A percentile compares a stretch with the other conserved stretches of the same genome.
Evolutionary conservation across 92 coral and sea anemone species (phyloP).

Genomic region (Epizoanthus rinbou): DNA sequence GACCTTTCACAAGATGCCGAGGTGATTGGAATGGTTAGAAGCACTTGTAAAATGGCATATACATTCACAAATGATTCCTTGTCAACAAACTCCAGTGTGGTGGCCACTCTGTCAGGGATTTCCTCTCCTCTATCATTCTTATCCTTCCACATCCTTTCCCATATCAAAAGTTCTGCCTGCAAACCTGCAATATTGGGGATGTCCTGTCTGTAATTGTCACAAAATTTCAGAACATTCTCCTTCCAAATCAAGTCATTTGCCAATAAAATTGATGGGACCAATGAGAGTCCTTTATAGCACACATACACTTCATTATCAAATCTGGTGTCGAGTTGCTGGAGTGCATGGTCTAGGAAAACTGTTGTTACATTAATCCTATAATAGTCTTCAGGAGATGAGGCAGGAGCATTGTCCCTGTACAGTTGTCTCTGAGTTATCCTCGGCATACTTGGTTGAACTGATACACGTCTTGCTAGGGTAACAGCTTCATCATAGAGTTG

Average conservation of each 20-base stretch:
- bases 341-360: conserved; percentile 30
- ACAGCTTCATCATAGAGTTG: conserved; percentile 23
- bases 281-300: conserved; percentile 50
- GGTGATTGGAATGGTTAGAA: conserved; percentile 62
- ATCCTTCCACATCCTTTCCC: conserved; percentile 62
- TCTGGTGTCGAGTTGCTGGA: conserved; percentile 24
- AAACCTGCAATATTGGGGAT: conserved; percentile 59
- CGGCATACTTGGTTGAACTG: conserved; percentile 7
- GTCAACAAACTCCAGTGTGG: conserved; percentile 60
- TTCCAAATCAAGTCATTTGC: conserved; percentile 52
- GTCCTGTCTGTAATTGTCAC: conserved; percentile 56
- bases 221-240: conserved; percentile 61
- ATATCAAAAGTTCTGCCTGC: conserved; percentile 55
- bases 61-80: conserved; percentile 58
- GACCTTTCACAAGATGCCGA: conserved; percentile 71
- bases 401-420: conserved; percentile 17
- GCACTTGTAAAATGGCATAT: conserved; percentile 62
- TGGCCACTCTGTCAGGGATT: conserved; percentile 53
- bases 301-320: conserved; percentile 6
- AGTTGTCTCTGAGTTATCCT: not conserved
- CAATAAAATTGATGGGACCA: conserved; percentile 52
- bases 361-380: conserved; percentile 23
- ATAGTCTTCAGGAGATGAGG: not conserved
- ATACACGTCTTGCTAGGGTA: not conserved
- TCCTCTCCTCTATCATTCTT: conserved; percentile 53